Evolutionary conservation across 2,113 vertebrate genomes (phyloP), one percentile per base, ranked within the genome.

Genomic region (Corythornis madagascariensis): DNA sequence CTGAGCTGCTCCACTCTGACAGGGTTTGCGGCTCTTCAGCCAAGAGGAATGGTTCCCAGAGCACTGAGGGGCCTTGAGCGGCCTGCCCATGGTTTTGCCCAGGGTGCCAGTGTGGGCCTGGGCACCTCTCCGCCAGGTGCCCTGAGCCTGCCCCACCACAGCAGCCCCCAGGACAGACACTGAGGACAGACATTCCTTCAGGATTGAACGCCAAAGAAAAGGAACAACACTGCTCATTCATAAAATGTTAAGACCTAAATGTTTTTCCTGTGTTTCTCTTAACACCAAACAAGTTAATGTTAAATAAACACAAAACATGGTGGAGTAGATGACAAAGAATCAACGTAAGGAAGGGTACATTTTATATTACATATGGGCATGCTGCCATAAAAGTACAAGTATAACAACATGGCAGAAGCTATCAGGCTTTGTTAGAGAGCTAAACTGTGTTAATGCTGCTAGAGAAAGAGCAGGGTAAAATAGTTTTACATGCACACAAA

Each of bases 401-500:
- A 19, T 4, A 71, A 53, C n/a, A 70, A 43, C 53, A 9, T 50
- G 69, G 59, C 33, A 91, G 57, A 72, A 86, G 64, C 35, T 47
- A 85, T 50, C 38, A 57, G 64, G 86, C 73, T 89, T 91, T 94
- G 64, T 73, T 52, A 81, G 42, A 63, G 57, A 59, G 48, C 52
- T 60, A 77, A 86, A 94, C 13, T 7, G 48, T 40, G 69, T 71
- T 94, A 50, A 48, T 1, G 21, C 45, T 67, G 43, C 83, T 55
- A 12, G 3, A 89, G 52, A 72, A 60, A 76, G 35, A 50, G 26
- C 55, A 67, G 40, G 28, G 40, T 2, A 19, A 57, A 61, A 48
- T 70, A 79, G 69, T 86, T 81, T 77, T 88, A 59, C 56, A 45
- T 13, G 24, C n/a, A 45, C n/a, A 94, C 78, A 91, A 93, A 93